Conservation (phyloP, 1,140 invertebrate species). For the Riptortus pedestris region DNA sequence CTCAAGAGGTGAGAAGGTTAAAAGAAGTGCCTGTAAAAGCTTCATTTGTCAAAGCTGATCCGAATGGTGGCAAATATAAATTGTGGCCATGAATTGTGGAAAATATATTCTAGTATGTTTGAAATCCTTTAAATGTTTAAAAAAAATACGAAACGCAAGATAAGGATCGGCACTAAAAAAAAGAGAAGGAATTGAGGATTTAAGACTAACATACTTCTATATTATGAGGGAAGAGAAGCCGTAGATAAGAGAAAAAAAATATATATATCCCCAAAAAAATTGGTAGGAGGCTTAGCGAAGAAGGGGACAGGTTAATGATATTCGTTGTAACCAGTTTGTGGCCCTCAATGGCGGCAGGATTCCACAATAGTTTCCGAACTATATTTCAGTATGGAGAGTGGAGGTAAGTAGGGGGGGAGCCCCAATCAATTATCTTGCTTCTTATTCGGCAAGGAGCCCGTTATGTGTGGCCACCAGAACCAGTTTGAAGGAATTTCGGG, state of each 20-base stretch:
- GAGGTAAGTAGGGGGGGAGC: neutral
- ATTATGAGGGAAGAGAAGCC: neutral
- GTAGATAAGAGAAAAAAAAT: constrained; percentile 1
- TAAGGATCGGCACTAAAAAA: no score
- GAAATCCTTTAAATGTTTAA: no score
- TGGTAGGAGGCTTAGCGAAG: constrained; percentile 7
- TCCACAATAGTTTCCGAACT: constrained; percentile 8
- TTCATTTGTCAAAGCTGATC: no score
- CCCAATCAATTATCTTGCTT: neutral
- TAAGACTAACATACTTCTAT: no score
- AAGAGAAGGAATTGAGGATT: neutral
- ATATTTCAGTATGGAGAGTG: neutral
- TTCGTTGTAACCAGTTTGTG: constrained; percentile 2
- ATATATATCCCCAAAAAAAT: neutral
- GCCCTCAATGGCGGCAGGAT: neutral
- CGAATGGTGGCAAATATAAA: no score
- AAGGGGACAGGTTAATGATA: constrained; percentile 7
- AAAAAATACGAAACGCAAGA: no score
- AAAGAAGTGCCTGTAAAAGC: no score
- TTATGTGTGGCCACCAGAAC: constrained; percentile 2
- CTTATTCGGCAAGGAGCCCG: constrained; percentile 3
- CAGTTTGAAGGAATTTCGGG: neutral
- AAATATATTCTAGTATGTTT: no score
- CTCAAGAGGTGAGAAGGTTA: no score
- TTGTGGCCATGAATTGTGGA: no score